These are phyloP conservation scores for Petrocephalus zakoni DNA, from an alignment of 2,113 vertebrate species.

Conservation along the genomic window DNA sequence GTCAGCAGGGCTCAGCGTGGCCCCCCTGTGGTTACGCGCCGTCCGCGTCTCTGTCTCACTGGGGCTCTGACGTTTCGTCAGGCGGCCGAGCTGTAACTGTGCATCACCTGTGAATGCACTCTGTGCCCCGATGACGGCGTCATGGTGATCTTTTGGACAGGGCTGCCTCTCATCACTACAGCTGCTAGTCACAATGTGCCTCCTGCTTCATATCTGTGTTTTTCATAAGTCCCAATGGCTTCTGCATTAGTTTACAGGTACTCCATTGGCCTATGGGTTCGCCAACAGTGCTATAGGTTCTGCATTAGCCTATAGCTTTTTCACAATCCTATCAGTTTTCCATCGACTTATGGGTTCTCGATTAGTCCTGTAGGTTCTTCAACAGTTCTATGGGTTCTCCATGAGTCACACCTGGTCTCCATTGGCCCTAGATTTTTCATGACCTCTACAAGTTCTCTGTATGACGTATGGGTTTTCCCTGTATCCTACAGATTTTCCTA, in stretches of 20 bases:
- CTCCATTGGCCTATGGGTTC: not conserved
- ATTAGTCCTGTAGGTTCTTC: not conserved
- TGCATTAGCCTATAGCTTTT: not conserved
- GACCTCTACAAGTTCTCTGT: not conserved
- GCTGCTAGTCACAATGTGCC: not conserved
- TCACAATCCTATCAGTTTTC: not conserved
- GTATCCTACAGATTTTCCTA: not conserved
- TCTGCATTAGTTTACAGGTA: not conserved
- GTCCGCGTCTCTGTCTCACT: not conserved
- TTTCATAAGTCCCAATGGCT: not conserved
- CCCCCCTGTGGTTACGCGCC: not conserved
- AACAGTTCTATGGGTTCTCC: not conserved
- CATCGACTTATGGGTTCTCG: not conserved
- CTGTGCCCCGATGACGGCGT: not conserved
- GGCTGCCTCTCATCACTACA: not conserved
- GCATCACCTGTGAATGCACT: not conserved
- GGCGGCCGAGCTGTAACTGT: not conserved
- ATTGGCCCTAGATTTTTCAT: not conserved
- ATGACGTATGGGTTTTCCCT: not conserved
- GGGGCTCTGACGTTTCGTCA: not conserved
- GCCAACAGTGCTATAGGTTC: not conserved
- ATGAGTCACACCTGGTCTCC: not conserved
- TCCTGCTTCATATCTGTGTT: not conserved
- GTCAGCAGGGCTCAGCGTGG: not conserved
- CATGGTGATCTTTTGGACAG: not conserved